Conservation (phyloP, 2,888 invertebrate species). For the Boloria selene region DNA sequence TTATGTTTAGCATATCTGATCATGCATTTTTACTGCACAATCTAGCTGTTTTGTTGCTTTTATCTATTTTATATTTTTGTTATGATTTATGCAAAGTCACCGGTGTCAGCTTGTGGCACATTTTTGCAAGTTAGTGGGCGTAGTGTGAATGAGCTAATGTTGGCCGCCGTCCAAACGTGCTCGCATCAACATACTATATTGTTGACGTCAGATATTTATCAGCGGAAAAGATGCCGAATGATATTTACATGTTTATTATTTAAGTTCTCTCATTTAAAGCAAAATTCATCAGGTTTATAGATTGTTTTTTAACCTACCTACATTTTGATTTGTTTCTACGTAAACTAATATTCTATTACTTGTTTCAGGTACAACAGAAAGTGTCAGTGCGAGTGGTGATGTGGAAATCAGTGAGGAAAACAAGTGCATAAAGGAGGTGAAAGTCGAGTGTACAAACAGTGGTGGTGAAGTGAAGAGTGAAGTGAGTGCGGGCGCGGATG, state of each 20-base stretch:
- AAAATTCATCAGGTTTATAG: neutral
- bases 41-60: constrained; percentile 6
- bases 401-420: constrained; percentile 71
- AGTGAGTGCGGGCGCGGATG: constrained; percentile 76
- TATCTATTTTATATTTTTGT: constrained; percentile 8
- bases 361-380: constrained; percentile 75
- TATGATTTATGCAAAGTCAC: constrained; percentile 38
- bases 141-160: constrained; percentile 75
- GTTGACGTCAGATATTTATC: constrained; percentile 59
- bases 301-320: too few species aligned
- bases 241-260: constrained; percentile 24
- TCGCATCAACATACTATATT: constrained; percentile 46
- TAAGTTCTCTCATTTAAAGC: neutral
- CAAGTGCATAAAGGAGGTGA: constrained; percentile 75
- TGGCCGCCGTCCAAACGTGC: constrained; percentile 72
- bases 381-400: constrained; percentile 75
- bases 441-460: constrained; percentile 62
- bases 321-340: constrained; percentile 28
- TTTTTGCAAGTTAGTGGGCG: constrained; percentile 63
- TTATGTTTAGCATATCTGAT: neutral
- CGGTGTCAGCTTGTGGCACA: constrained; percentile 49
- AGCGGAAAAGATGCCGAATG: constrained; percentile 45
- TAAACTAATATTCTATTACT: constrained; percentile 4
- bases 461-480: constrained; percentile 77
- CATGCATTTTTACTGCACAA: neutral